Conservation (phyloP, 2,797 vertebrate genomes). For the Avahi laniger region DNA sequence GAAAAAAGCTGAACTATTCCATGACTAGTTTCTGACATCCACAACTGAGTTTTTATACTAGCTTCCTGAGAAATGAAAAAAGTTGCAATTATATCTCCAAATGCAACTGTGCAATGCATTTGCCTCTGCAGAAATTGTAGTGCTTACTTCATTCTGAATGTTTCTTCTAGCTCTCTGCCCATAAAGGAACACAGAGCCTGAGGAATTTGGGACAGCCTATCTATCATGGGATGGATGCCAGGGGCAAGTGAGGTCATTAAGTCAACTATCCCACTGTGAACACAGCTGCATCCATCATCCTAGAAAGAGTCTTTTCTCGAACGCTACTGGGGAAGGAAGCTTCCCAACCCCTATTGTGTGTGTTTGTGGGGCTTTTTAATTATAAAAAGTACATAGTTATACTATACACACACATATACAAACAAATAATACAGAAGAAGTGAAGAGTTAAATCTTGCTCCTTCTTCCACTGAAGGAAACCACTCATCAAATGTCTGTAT, state of each 20-base stretch:
- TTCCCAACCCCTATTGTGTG: not conserved
- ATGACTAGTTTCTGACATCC: constrained; percentile 8
- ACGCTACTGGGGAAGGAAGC: not conserved
- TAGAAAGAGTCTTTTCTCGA: constrained; percentile 65
- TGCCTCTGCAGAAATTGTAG: constrained; percentile 43
- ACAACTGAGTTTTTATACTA: constrained; percentile 8
- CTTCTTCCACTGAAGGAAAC: not conserved
- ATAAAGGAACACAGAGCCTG: constrained; percentile 25
- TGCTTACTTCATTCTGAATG: constrained; percentile 45
- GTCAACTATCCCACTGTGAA: constrained; percentile 45
- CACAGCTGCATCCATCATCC: constrained; percentile 66
- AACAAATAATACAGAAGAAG: not conserved
- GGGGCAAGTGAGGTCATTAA: constrained; percentile 67
- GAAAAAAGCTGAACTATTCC: not conserved
- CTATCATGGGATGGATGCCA: constrained; percentile 52
- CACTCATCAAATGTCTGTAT: not conserved
- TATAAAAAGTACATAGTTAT: not conserved
- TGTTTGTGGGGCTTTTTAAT: not conserved
- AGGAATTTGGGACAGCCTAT: constrained; percentile 42
- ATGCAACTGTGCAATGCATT: constrained; percentile 25
- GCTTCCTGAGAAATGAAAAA: constrained; percentile 1
- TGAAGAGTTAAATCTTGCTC: constrained; percentile 2
- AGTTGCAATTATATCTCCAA: constrained; percentile 48
- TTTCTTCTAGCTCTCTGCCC: constrained; percentile 42
- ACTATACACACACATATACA: not conserved